Conservation (phyloP, 2,797 vertebrate genomes). For the Squalus acanthias region DNA sequence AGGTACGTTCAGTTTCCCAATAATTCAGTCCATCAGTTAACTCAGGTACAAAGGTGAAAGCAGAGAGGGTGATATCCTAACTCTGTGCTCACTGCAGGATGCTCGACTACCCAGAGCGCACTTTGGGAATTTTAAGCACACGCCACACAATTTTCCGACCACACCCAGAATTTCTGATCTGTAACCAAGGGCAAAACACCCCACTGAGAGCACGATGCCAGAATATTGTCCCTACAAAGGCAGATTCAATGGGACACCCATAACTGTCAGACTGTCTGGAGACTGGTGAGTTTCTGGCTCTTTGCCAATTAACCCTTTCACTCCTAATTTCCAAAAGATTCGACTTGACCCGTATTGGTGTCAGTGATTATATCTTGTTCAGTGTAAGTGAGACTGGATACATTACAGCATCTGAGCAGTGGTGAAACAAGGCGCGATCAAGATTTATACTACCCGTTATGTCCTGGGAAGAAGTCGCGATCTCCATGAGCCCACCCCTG, state of each 20-base stretch:
- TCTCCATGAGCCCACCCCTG: too few relatives aligned
- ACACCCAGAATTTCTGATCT: background rate
- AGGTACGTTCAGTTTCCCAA: background rate
- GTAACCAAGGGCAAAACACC: background rate
- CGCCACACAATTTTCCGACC: background rate
- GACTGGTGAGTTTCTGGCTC: too few relatives aligned
- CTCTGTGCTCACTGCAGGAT: background rate
- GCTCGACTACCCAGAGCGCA: background rate
- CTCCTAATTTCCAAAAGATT: too few relatives aligned
- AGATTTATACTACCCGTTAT: too few relatives aligned
- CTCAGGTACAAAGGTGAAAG: background rate
- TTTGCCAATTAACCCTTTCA: too few relatives aligned
- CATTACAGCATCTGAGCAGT: too few relatives aligned
- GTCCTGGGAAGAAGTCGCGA: too few relatives aligned
- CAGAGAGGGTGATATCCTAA: background rate
- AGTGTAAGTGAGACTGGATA: too few relatives aligned
- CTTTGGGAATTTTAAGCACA: background rate
- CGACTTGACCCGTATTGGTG: too few relatives aligned
- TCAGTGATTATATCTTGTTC: too few relatives aligned
- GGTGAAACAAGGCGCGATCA: too few relatives aligned
- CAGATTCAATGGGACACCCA: background rate
- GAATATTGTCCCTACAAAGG: background rate
- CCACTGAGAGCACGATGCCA: background rate
- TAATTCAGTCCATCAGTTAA: background rate
- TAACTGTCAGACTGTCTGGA: too few relatives aligned